A percentile compares a stretch with the other conserved stretches of the same genome.
Evolutionary conservation across 2,113 vertebrate genomes (phyloP).

Genomic region (Brevimyrus niger): DNA sequence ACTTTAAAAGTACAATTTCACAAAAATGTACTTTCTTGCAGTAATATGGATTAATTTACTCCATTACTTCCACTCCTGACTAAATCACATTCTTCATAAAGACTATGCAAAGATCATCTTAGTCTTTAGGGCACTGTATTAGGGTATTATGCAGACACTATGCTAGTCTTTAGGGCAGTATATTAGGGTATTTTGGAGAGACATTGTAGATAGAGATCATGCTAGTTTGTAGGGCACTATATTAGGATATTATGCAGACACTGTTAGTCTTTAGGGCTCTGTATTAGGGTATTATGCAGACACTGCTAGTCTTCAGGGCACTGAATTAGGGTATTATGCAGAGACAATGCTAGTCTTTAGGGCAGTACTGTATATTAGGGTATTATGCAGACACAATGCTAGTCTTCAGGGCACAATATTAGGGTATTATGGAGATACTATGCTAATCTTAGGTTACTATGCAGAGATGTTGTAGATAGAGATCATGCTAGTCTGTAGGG

Average conservation of each 20-base stretch:
- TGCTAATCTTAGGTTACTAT: neutral
- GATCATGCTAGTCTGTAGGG: neutral
- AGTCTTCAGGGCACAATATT: neutral
- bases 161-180: neutral
- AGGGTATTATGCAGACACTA: neutral
- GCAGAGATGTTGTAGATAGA: neutral
- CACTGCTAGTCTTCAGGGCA: neutral
- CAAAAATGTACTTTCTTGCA: neutral
- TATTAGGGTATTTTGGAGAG: neutral
- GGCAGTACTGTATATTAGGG: neutral
- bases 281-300: neutral
- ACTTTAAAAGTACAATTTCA: neutral
- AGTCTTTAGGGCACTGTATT: neutral
- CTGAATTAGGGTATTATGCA: neutral
- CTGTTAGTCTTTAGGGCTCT: neutral
- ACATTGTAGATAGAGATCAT: neutral
- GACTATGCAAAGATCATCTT: neutral
- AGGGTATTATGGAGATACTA: too few species aligned
- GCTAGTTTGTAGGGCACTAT: neutral
- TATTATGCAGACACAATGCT: neutral
- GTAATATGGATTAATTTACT: neutral
- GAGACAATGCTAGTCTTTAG: neutral
- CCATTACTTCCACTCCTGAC: neutral
- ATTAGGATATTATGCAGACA: neutral
- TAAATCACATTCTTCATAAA: neutral